phyloP scores from a whole-genome alignment of 2,888 invertebrate genomes.

The Lypha dubia region DNA sequence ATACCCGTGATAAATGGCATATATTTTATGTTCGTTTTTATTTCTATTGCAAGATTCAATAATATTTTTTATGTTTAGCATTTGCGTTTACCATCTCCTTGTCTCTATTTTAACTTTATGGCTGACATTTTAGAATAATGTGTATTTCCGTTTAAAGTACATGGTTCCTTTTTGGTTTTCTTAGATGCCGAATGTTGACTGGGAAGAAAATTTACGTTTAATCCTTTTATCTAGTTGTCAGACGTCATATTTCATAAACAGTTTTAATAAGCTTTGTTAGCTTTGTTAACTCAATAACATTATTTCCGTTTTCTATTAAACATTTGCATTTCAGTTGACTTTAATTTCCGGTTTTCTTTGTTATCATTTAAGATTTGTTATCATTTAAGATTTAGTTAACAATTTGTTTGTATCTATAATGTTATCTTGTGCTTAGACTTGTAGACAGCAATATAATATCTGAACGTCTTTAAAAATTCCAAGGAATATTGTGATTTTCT shows the following conservation, averaged over 20 bases:
- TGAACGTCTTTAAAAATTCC: background rate
- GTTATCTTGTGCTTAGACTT: background rate
- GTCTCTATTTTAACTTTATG: background rate
- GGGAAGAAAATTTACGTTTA: background rate
- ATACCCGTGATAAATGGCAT: background rate
- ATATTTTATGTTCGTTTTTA: constrained; percentile 30
- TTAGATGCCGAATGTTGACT: constrained; percentile 6
- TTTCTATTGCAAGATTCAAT: constrained; percentile 68
- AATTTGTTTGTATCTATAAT: constrained; percentile 1
- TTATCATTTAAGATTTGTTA: constrained; percentile 31
- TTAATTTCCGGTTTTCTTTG: constrained; percentile 59
- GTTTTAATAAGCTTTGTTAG: constrained; percentile 19
- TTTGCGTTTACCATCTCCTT: background rate
- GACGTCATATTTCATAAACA: constrained; percentile 57
- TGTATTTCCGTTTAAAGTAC: constrained; percentile 47
- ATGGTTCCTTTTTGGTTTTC: constrained; percentile 6
- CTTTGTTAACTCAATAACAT: constrained; percentile 35
- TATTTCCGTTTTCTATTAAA: constrained; percentile 53
- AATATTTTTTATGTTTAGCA: constrained; percentile 35
- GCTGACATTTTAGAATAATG: constrained; percentile 62
- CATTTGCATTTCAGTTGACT: constrained; percentile 47
- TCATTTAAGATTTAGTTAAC: constrained; percentile 1
- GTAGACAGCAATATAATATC: background rate
- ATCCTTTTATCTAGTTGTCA: constrained; percentile 54
- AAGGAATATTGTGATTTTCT: too few relatives aligned